These are phyloP conservation scores for Sminthurides aquaticus DNA, from an alignment of 2,888 invertebrate genomes.

Conservation along the genomic window DNA sequence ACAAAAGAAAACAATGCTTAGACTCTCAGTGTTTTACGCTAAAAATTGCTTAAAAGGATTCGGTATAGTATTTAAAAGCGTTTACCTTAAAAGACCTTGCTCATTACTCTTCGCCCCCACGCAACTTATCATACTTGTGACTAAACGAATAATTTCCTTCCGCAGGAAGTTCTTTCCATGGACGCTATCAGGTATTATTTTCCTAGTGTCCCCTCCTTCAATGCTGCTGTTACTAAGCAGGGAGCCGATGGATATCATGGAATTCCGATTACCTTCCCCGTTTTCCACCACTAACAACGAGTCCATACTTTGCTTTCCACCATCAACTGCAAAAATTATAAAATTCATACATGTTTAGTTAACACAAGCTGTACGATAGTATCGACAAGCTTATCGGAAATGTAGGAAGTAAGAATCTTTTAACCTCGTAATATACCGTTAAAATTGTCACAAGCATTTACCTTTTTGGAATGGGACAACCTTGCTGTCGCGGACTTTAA, in stretches of 20 bases:
- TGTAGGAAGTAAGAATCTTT: too few relatives aligned
- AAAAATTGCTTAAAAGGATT: not conserved
- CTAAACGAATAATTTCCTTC: slow-evolving; percentile 61
- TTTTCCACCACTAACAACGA: slow-evolving; percentile 2
- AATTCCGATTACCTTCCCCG: slow-evolving; percentile 22
- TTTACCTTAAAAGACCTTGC: slow-evolving; percentile 62
- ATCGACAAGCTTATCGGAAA: too few relatives aligned
- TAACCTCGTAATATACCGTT: too few relatives aligned
- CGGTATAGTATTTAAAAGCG: too few relatives aligned
- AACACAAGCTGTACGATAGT: too few relatives aligned
- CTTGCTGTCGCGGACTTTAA: not conserved
- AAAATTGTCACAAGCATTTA: too few relatives aligned
- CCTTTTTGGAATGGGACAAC: not conserved
- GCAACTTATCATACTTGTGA: slow-evolving; percentile 69
- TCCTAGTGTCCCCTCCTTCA: slow-evolving; percentile 20
- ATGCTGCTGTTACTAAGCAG: slow-evolving; percentile 21
- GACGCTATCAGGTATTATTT: slow-evolving; percentile 25
- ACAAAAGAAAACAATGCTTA: slow-evolving; percentile 23
- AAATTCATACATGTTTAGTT: not conserved
- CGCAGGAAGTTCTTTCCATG: slow-evolving; percentile 46
- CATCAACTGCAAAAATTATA: slow-evolving; percentile 11
- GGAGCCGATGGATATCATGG: slow-evolving; percentile 25
- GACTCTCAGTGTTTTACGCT: too few relatives aligned
- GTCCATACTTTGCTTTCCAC: slow-evolving; percentile 12
- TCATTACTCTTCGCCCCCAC: slow-evolving; percentile 72